A percentile compares a stretch with the other conserved stretches of the same genome.
Evolutionary conservation across 1,140 invertebrate genomes (phyloP).

Genomic region (Planococcus citri): DNA sequence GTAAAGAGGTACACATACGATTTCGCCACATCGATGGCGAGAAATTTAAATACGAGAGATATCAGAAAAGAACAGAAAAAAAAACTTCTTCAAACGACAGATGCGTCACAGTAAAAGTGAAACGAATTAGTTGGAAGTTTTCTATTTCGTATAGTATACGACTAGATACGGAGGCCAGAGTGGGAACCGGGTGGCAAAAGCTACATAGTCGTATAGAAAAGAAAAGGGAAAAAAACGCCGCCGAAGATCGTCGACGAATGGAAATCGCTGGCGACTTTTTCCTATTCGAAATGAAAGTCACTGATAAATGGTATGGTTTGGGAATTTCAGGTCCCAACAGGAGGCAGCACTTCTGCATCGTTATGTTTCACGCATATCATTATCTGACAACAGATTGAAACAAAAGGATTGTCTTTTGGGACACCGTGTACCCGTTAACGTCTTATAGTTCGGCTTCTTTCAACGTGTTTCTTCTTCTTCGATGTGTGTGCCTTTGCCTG

Average conservation of each 20-base stretch:
- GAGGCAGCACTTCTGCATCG: conserved; percentile 18
- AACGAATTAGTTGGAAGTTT: too few relatives aligned
- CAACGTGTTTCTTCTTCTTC: not conserved
- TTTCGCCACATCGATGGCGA: too few relatives aligned
- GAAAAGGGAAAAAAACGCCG: not conserved
- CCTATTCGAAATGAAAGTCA: conserved; percentile 3
- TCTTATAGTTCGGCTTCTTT: conserved; percentile 11
- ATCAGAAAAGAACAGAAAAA: too few relatives aligned
- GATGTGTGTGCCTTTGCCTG: not conserved
- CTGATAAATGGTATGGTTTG: conserved; percentile 16
- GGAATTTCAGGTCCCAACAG: conserved; percentile 17
- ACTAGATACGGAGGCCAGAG: too few relatives aligned
- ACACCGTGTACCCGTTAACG: conserved; percentile 10
- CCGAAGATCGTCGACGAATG: not conserved
- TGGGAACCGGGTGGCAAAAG: too few relatives aligned
- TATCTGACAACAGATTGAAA: conserved; percentile 18
- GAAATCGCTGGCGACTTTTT: conserved; percentile 16
- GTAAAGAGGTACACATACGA: too few relatives aligned
- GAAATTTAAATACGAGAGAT: too few relatives aligned
- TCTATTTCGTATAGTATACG: too few relatives aligned
- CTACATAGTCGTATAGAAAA: too few relatives aligned
- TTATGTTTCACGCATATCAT: conserved; percentile 20
- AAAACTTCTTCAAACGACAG: too few relatives aligned
- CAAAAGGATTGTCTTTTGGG: conserved; percentile 20
- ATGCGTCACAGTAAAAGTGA: too few relatives aligned